Base-by-base conservation (phyloP, 2,888 invertebrate genomes). In the Phasia obesa region DNA sequence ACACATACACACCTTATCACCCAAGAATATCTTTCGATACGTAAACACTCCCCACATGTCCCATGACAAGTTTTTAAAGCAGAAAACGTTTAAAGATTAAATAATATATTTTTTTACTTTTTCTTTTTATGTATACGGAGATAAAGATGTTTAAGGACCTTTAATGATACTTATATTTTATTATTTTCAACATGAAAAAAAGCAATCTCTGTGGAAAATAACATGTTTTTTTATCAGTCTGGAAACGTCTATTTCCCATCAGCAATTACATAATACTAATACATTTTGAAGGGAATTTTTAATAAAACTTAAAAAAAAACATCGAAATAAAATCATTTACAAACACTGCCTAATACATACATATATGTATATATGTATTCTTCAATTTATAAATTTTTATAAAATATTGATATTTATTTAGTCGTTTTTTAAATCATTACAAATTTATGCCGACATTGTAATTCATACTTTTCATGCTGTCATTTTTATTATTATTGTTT, bases 371-470 rank as follows among this genome's bases (percentile, higher is more conserved):
- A 4, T 31, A 31, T 35, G 35, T 35, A 11, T 11, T n/a, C 38
- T 15, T n/a, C n/a, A n/a, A 42, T 11, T 42, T 42, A 42, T 27
- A 6, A 3, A 2, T 42, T 42, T 15, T 13, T 15, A 42, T 15
- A 42, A 42, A 44, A 35, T 49, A 67, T 55, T 71, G 55, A 70
- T 84, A 49, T 62, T 38, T 57, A 64, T 59, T 62, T 17, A 38
- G 71, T 44, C 70, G 1, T 73, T 76, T 62, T 65, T 71, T 47
- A 81, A 65, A 65, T 78, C 80, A 76, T 73, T 76, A 76, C 57
- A 80, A 84, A 82, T 82, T 81, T 76, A 75, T 83, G 78, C 84
- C 81, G 79, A 85, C 82, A 85, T 77, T 78, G 71, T 82, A 67
- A 74, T 31, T 31, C 38, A 74, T 31, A 44, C 38, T 51, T 35